Base-by-base conservation (phyloP, 2,888 invertebrate species). In the Bugula neritina region DNA sequence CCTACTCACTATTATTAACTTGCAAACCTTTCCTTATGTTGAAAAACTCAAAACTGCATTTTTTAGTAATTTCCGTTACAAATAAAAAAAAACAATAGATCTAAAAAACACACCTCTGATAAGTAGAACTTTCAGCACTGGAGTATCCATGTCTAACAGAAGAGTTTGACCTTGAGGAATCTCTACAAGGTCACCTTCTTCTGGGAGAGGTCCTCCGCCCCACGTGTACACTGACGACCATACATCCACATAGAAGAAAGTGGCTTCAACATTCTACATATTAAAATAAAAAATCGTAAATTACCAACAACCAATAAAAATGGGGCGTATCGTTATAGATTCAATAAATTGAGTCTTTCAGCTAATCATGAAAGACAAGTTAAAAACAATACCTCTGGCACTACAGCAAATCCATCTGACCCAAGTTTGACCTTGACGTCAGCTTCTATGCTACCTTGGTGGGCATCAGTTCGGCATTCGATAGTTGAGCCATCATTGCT, bases 141-240 rank as follows among this genome's bases (percentile, higher is more conserved):
- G 73, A 35, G 75, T 75, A 35, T 71, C 58, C 1, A 69, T 52
- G 54, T 75, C 75, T 21, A 75, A 71, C 27, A 75, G 70, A 5
- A 75, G 63, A 0, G 72, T 74, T 57, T 75, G 72, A 2, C 71
- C 69, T 23, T 43, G n/a, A 17, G 54, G 35, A 17, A 75, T 73
- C 0, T 55, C 29, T 21, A 73, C 75, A n/a, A 75, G 29, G 13
- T 72, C 75, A 17, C 74, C 74, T 69, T 69, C 73, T 25, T 35
- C 55, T 0, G 75, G 74, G 5, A 71, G 69, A 0, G 63, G 23
- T 13, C 25, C 27, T 0, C 73, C 73, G 35, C 73, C 74, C 75
- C 75, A 75, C 25, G 75, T 75, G 35, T 27, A 75, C 27, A 23
- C 34, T 21, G 72, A 72, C 1, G 73, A 75, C 75, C 75, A 75